Percentiles rank a stretch among this genome's conserved stretches.
Evolutionary conservation across 2,113 vertebrate genomes (phyloP).

Genomic region (Passerina amoena): DNA sequence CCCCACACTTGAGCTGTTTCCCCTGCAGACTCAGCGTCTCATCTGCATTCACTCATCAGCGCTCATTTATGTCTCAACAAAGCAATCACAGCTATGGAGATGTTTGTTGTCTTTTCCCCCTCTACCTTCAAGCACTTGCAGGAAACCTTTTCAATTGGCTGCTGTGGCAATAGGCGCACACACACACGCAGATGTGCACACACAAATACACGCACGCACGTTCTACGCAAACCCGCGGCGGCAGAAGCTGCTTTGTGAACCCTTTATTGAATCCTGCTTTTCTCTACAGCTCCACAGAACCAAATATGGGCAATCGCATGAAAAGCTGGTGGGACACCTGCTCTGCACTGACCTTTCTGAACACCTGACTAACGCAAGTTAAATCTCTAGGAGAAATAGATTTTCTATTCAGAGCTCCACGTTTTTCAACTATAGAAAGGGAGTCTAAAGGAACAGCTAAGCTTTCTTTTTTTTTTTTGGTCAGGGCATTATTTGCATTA

Average conservation of each 20-base stretch:
- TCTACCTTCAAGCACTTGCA: background rate
- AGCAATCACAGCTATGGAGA: conserved; percentile 27
- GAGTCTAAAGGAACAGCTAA: background rate
- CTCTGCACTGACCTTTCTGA: background rate
- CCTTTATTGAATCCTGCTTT: background rate
- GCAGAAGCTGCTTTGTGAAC: background rate
- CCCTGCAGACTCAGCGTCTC: background rate
- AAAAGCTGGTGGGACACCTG: background rate
- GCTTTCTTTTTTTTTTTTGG: background rate
- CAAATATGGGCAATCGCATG: background rate
- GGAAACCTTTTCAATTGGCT: background rate
- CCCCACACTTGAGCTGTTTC: background rate
- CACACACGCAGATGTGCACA: background rate
- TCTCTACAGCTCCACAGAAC: background rate
- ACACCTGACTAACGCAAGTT: background rate
- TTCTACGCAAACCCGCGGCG: background rate
- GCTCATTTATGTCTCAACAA: conserved; percentile 37
- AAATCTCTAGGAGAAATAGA: background rate
- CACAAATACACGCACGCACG: background rate
- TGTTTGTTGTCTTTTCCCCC: background rate
- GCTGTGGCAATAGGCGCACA: accelerated
- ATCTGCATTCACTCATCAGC: conserved; percentile 8
- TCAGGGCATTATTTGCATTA: conserved; percentile 11
- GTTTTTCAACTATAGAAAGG: background rate
- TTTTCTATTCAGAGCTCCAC: background rate